Evolutionary conservation across 1,140 invertebrate species (phyloP).

Genomic region (Centruroides sculpturatus): DNA sequence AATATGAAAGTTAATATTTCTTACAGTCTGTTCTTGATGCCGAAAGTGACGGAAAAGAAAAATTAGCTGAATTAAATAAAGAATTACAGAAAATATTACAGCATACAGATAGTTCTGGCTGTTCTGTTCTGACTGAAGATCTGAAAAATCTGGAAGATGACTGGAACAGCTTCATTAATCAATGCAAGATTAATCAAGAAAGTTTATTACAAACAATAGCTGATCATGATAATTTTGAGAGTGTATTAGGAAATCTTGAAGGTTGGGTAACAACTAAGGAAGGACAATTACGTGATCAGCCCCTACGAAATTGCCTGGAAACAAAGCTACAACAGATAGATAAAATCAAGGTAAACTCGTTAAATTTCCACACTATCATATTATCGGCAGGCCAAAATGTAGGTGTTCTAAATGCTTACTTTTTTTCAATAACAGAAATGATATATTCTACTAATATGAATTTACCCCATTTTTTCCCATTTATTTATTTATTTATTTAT

Average conservation of each 20-base stretch:
- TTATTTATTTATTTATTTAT: no score
- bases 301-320: constrained; percentile 65
- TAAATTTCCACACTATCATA: no score
- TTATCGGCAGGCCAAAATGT: no score
- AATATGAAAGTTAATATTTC: background rate
- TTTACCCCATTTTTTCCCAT: no score
- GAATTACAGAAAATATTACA: constrained; percentile 54
- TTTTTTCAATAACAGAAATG: no score
- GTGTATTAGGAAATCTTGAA: constrained; percentile 54
- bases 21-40: constrained; percentile 6
- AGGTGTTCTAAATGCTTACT: no score
- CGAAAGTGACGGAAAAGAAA: constrained; percentile 52
- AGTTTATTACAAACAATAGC: constrained; percentile 48
- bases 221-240: constrained; percentile 64
- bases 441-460: no score
- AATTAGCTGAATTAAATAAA: constrained; percentile 50
- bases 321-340: constrained; percentile 65
- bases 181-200: constrained; percentile 45
- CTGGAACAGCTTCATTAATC: constrained; percentile 59
- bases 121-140: constrained; percentile 52
- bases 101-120: constrained; percentile 63
- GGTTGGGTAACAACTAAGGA: constrained; percentile 74
- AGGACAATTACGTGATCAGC: constrained; percentile 70
- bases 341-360: constrained; percentile 42
- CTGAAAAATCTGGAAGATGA: constrained; percentile 51